Evolutionary conservation across 2,797 vertebrate genomes (phyloP), one percentile per base, ranked within the genome.

Genomic region (Macropodus opercularis): DNA sequence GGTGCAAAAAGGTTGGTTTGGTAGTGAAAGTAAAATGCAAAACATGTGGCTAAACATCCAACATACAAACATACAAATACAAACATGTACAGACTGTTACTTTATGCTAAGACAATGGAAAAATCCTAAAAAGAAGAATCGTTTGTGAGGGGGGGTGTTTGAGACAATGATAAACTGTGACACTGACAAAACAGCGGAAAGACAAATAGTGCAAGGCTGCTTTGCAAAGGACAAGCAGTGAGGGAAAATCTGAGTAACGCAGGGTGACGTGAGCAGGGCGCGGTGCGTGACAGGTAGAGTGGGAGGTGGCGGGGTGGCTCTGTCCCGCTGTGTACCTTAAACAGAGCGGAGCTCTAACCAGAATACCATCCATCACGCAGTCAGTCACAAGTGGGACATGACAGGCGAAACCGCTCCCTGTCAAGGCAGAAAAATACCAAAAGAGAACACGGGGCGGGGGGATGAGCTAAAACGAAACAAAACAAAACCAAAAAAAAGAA

Each of bases 381-480:
- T 72, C 83, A 85, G 69, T 81, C 87, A 83, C 87, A 77, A 85
- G 73, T 79, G 71, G 69, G 86, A 87, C 83, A 81, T 77, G 86
- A 86, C 86, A 88, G 58, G 72, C 58, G 22, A 85, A 86, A 85
- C 67, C 50, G 58, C 68, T 84, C 65, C 58, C 71, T 83, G 84
- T 83, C 83, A 69, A 69, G 67, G 54, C 72, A 83, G 74, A 53
- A 75, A 73, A 84, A 78, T 63, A 56, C 55, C 50, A 64, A 63
- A 57, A 57, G 56, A 64, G 66, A 67, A 54, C 26, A 65, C 1
- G 6, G 51, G 43, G 39, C 1, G 1, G 43, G 38, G 54, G 55
- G 17, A n/a, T n/a, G 52, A 51, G 34, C 44, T 63, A 41, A 75
- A 51, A 52, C 27, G 63, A 46, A n/a, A n/a, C n/a, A n/a, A n/a